Percentiles rank a stretch among this genome's conserved stretches.
phyloP scores from a whole-genome alignment of 2,888 invertebrate genomes.

The Cheilosia vulpina region DNA sequence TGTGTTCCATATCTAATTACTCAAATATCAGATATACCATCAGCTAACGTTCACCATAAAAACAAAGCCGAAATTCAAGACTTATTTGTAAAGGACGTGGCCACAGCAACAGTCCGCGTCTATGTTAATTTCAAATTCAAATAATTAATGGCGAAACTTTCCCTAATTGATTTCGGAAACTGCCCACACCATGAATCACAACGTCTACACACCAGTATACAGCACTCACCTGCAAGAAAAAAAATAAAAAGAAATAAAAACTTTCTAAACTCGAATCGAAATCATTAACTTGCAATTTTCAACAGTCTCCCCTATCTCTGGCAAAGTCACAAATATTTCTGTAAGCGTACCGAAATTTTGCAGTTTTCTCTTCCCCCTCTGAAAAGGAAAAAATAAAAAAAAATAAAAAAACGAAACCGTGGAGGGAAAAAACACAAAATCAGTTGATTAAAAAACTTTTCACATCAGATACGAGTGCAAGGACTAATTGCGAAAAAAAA shows the following conservation, averaged over 20 bases:
- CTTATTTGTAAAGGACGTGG: too few species aligned
- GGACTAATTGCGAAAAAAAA: conserved; percentile 67
- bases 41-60: too few species aligned
- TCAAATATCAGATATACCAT: too few species aligned
- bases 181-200: conserved; percentile 27
- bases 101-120: too few species aligned
- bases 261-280: conserved; percentile 24
- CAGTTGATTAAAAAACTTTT: conserved; percentile 72
- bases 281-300: conserved; percentile 68
- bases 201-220: background rate
- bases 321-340: conserved; percentile 25
- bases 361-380: conserved; percentile 3
- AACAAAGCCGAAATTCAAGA: too few species aligned
- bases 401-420: conserved; percentile 13
- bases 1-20: too few species aligned
- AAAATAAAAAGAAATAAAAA: background rate
- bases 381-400: conserved; percentile 8
- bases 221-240: conserved; percentile 15
- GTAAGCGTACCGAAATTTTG: conserved; percentile 33
- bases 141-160: conserved; percentile 22
- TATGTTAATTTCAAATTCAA: background rate
- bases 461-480: conserved; percentile 69
- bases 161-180: conserved; percentile 42
- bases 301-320: conserved; percentile 11
- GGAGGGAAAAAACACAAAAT: conserved; percentile 31